phyloP scores from a whole-genome alignment of 2,888 invertebrate genomes.

The Oligia latruncula region DNA sequence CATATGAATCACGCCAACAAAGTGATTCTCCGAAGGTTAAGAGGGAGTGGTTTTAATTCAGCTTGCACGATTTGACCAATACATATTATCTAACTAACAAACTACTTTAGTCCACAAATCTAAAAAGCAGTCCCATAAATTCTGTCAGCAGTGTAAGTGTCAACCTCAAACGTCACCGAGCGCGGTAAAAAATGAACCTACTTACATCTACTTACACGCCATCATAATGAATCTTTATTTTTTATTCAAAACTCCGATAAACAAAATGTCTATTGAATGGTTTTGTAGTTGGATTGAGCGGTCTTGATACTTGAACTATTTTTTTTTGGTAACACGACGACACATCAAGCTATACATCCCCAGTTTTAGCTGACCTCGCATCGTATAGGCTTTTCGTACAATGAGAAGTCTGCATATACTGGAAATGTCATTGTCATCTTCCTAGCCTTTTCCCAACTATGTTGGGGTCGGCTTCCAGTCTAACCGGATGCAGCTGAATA shows the following conservation, averaged over 20 bases:
- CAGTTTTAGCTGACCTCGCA: too few species aligned
- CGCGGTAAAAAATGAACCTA: constrained; percentile 38
- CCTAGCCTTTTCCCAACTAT: too few species aligned
- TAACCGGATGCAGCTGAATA: too few species aligned
- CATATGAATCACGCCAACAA: background rate
- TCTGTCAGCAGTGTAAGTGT: constrained; percentile 15
- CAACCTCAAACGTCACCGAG: constrained; percentile 32
- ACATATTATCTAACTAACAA: background rate
- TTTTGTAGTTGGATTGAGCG: constrained; percentile 10
- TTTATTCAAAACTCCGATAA: constrained; percentile 67
- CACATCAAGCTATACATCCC: too few species aligned
- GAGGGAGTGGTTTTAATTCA: too few species aligned
- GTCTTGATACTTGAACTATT: constrained; percentile 42
- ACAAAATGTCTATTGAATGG: constrained; percentile 58
- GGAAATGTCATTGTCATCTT: too few species aligned
- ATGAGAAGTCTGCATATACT: too few species aligned
- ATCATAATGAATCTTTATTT: constrained; percentile 63
- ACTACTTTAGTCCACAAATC: background rate
- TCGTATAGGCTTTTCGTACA: too few species aligned
- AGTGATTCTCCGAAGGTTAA: too few species aligned
- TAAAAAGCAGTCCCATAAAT: constrained; percentile 4
- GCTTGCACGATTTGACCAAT: too few species aligned
- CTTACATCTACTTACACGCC: constrained; percentile 35
- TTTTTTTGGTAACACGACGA: background rate
- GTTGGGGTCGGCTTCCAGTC: too few species aligned